Base-by-base conservation (phyloP, 2,113 vertebrate species). In the Heterocephalus glaber region DNA sequence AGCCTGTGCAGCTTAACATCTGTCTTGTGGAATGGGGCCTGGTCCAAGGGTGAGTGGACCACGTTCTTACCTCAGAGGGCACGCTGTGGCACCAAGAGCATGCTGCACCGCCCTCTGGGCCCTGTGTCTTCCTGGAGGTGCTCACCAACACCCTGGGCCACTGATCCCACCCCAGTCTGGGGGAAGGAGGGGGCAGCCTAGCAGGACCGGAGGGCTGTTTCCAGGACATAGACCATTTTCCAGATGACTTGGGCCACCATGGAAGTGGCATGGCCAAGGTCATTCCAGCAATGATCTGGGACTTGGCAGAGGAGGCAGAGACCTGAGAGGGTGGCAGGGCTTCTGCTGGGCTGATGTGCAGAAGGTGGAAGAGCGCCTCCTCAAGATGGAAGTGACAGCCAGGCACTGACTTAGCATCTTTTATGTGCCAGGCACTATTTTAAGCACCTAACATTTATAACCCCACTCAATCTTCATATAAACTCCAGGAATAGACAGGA, bases 111-210 rank as follows among this genome's bases (percentile, higher is more conserved):
- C 8, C 38, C 35, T 3, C 3, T 24, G 5, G 24, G 13, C 41
- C 28, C 11, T 0, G 10, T 4, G 76, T 13, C 30, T 41, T 33
- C 86, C 52, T 22, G 20, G n/a, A 30, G 60, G 65, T 77, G n/a
- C 13, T 61, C 7, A 0, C 47, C 6, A 1, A 14, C 5, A 13
- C 22, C 41, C 56, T 17, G 58, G 68, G 4, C 44, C 61, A 9
- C 28, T 20, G 3, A 11, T 38, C n/a, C 41, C 52, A 6, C 38
- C 22, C 47, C 0, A 41, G 3, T 20, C 26, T 1, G 0, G 0
- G 4, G 60, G 49, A n/a, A 66, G 58, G 47, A 4, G 1, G 4
- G 5, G 52, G 47, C 10, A 60, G 52, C 28, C 44, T 4, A 26
- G 70, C 26, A 68, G 49, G 47, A 7, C 63, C 0, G 7, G 41